A percentile compares a stretch with the other conserved stretches of the same genome.
Conservation (phyloP, 2,113 vertebrate genomes). For the Calidris pygmaea region DNA sequence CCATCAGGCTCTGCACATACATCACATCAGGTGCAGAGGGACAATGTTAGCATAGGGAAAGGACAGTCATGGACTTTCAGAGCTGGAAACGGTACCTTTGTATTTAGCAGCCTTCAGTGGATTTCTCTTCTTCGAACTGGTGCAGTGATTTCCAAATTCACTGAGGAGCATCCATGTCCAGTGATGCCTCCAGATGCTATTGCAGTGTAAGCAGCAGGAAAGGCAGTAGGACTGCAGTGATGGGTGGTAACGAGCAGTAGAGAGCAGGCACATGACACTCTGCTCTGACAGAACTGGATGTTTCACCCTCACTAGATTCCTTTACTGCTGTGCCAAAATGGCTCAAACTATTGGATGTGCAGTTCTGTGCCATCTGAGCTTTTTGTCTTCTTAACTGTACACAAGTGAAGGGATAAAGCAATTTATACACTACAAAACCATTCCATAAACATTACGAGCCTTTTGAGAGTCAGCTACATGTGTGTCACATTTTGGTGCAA, state of each 20-base stretch:
- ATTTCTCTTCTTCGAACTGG: too few species aligned
- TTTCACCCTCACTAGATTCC: background rate
- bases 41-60: too few species aligned
- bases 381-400: background rate
- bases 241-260: background rate
- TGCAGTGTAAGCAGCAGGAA: background rate
- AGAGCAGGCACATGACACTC: background rate
- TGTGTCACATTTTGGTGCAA: background rate
- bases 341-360: background rate
- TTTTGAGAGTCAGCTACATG: background rate
- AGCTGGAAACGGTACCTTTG: too few species aligned
- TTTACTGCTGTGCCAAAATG: background rate
- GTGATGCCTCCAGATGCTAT: background rate
- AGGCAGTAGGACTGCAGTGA: background rate
- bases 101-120: too few species aligned
- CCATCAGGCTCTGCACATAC: too few species aligned
- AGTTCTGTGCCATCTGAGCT: background rate
- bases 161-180: background rate
- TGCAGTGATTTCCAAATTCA: background rate
- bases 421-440: background rate
- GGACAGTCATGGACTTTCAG: too few species aligned
- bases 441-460: background rate
- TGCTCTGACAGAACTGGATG: background rate
- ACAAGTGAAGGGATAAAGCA: background rate
- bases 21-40: too few species aligned